phyloP scores from a whole-genome alignment of 1,140 invertebrate genomes.

The Pararge aegeria region DNA sequence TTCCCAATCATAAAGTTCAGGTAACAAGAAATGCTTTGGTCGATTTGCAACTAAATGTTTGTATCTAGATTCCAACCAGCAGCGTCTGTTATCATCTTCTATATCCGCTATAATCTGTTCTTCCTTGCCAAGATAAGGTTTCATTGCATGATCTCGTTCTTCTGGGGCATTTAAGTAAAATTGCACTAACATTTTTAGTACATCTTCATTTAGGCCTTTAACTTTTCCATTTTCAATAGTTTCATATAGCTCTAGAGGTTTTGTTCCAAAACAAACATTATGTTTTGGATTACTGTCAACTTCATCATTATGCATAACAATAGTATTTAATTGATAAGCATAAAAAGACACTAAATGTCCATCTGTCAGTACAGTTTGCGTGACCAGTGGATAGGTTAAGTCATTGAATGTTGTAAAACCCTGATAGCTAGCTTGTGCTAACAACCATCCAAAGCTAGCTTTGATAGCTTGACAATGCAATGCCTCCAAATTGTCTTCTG shows the following conservation, averaged over 20 bases:
- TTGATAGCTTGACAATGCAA: conserved; percentile 87
- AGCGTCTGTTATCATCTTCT: conserved; percentile 82
- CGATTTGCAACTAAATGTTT: conserved; percentile 85
- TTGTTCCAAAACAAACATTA: conserved; percentile 91
- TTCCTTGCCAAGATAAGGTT: conserved; percentile 85
- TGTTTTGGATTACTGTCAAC: conserved; percentile 83
- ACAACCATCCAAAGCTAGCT: conserved; percentile 88
- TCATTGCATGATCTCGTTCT: conserved; percentile 83
- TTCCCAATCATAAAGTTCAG: conserved; percentile 89
- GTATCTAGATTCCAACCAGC: conserved; percentile 84
- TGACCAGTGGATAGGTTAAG: conserved; percentile 91
- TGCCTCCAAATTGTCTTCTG: conserved; percentile 81
- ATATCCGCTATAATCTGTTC: conserved; percentile 84
- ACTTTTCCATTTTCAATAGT: conserved; percentile 86
- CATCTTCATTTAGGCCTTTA: conserved; percentile 89
- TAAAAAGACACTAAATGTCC: conserved; percentile 91
- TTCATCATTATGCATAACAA: conserved; percentile 82
- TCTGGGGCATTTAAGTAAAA: conserved; percentile 87
- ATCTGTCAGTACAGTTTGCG: conserved; percentile 92
- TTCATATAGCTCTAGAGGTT: conserved; percentile 87
- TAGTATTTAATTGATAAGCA: conserved; percentile 94
- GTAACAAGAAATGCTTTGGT: conserved; percentile 79
- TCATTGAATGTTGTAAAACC: conserved; percentile 94
- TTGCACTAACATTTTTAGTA: conserved; percentile 86
- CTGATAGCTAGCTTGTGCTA: conserved; percentile 90